Base-by-base conservation (phyloP, 2,113 vertebrate genomes). In the Smithornis capensis region DNA sequence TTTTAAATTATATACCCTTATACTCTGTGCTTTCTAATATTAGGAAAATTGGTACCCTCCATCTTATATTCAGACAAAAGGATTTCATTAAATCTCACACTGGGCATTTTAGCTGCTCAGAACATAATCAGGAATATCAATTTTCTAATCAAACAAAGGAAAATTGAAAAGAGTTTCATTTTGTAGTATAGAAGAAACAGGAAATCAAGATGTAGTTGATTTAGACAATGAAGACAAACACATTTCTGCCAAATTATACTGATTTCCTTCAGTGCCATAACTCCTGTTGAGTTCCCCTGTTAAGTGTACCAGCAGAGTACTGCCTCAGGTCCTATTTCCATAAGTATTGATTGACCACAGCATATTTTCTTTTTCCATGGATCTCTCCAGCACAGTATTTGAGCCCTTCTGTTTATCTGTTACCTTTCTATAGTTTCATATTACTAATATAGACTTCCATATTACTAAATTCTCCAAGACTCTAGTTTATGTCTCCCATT, bases 1-100 rank as follows among this genome's bases (percentile, higher is more conserved):
- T 83, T 95, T 94, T 91, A 96, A 97, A 96, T 95, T 95, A 76
- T 28, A 91, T 83, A 83, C 17, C 8, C 25, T 62, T 92, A 80
- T 47, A 64, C 15, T 44, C 8, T 35, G 22, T 71, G 35, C 53
- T 62, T 94, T 89, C 70, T 94, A 94, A 94, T 87, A 92, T 79
- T 85, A 79, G 70, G 59, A 95, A 94, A 84, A 96, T 79, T 82
- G 6, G 11, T 85, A 70, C 22, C 12, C 19, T 94, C 10, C 7
- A 28, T 19, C 14, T 62, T 83, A 75, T 35, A 59, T 5, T 56
- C 3, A 28, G 19, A 55, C 40, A 82, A 84, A 94, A 87, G 9
- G 17, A 82, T 86, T 91, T 45, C 2, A 77, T 93, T 86, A 81
- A 63, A 53, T 60, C 45, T 82, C 53, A 79, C n/a, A 53, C 53